These are phyloP conservation scores for Tetramorium simillimum DNA, from an alignment of 1,140 invertebrate species.

Conservation along the genomic window DNA sequence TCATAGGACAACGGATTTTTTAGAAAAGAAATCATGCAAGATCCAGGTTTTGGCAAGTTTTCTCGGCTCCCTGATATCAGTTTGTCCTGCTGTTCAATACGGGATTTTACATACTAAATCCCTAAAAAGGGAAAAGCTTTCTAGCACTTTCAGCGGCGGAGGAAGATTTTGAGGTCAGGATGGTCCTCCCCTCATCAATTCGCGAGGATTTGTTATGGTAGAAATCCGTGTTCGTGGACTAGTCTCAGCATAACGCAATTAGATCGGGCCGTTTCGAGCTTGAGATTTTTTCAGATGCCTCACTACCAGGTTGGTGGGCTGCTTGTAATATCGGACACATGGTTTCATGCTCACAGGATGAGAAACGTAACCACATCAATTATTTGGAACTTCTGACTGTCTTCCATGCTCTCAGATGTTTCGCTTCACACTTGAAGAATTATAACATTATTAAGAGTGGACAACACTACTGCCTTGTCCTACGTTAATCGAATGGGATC, in stretches of 20 bases:
- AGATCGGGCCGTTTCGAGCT: conserved; percentile 3
- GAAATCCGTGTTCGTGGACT: neutral
- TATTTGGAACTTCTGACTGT: conserved; percentile 22
- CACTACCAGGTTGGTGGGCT: conserved; percentile 26
- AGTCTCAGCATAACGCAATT: conserved; percentile 8
- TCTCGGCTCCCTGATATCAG: too few relatives aligned
- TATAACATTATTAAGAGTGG: conserved; percentile 72
- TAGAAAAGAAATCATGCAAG: too few relatives aligned
- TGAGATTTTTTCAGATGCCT: conserved; percentile 49
- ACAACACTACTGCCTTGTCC: conserved; percentile 41
- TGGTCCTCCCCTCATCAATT: neutral
- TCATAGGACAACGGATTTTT: too few relatives aligned
- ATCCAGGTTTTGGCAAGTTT: too few relatives aligned
- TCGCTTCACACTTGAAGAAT: conserved; percentile 26
- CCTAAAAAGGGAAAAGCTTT: too few relatives aligned
- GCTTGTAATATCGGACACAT: neutral
- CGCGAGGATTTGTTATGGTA: conserved; percentile 69
- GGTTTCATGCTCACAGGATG: conserved; percentile 29
- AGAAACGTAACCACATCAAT: conserved; percentile 29
- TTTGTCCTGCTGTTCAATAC: too few relatives aligned
- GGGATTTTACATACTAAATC: too few relatives aligned
- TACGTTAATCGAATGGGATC: neutral
- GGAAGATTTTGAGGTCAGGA: neutral
- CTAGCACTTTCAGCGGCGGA: too few relatives aligned
- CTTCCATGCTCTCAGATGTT: conserved; percentile 26